Base-by-base conservation (phyloP, 2,888 invertebrate species). In the Aphrophora alni region DNA sequence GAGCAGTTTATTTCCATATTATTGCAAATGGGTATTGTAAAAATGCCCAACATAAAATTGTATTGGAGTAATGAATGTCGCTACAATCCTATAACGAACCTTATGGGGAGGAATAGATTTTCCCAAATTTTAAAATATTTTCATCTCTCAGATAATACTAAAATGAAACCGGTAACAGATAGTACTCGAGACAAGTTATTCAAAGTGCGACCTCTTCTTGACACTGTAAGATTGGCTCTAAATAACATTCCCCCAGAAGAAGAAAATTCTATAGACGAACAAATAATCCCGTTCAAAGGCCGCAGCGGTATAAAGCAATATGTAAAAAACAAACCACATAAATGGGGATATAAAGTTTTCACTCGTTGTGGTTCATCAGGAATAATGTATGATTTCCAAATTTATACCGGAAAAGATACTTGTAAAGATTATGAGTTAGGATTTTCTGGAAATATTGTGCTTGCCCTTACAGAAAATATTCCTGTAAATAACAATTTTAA, bases 251-350 rank as follows among this genome's bases (percentile, higher is more conserved):
- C 84, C 21, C 82, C 83, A 3, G 85, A 84, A 14, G 84, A 85
- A 78, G 81, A 84, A 44, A 82, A 85, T 80, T 85, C 85, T 3
- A 83, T 85, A 28, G 86, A 86, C 70, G 86, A 86, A 72, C 85
- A 86, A 75, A 85, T 86, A 83, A 85, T 86, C n/a, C 86, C 85
- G 10, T 86, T 86, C 84, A 83, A 85, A 26, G 85, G 86, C n/a
- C 76, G 84, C 38, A 85, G 85, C 68, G n/a, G 38, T 21, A 14
- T 75, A 10, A 75, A 51, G 24, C 75, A 81, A 68, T 81, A 81
- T 27, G 44, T 78, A n/a, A 74, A 78, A 38, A 59, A n/a, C n/a
- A n/a, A n/a, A n/a, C n/a, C n/a, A n/a, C n/a, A n/a, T n/a, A n/a
- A n/a, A n/a, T n/a, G n/a, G 78, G 81, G 78, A 14, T 81, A 75